Evolutionary conservation across 2,797 vertebrate species (phyloP), one percentile per base, ranked within the genome.

Genomic region (Sebastes umbrosus): DNA sequence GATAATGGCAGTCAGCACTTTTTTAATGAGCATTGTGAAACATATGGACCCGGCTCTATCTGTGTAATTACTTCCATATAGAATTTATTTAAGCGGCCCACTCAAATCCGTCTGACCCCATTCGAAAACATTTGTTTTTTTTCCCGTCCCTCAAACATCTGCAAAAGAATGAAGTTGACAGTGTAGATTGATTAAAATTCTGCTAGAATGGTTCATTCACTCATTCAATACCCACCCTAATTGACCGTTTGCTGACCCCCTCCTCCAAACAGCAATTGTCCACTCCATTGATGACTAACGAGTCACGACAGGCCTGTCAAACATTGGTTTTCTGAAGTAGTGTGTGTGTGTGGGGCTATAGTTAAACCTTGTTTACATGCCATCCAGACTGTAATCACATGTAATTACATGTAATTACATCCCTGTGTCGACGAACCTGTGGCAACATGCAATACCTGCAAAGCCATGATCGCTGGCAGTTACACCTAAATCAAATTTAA

Each of bases 11-110:
- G 71, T 72, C 62, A 59, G 59, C 65, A 43, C 34, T 65, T 72
- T 69, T 77, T 82, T 77, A 43, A 75, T 72, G 58, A 87, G 57
- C 50, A 67, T 14, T 55, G 3, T 60, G 31, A 54, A 70, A 73
- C 65, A 57, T 29, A 39, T 78, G 46, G 52, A n/a, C 22, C 46
- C 14, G 63, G 24, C n/a, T 68, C 27, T 58, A 34, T 73, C 16
- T 69, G 4, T 73, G 52, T 70, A 78, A 75, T 70, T 63, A 74
- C 77, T 52, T 69, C 39, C 18, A 32, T 64, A 43, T 36, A 39
- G 24, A 60, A 36, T 62, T 54, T 59, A 73, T 67, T 62, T 54
- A 50, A 67, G 54, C 4, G 6, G 39, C 46, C 22, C 39, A 29
- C 12, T 57, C 63, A 58, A 68, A 70, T 60, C 46, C 5, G 8